These are phyloP conservation scores for Aselliscus stoliczkanus DNA, from an alignment of 2,797 vertebrate genomes.

Conservation along the genomic window DNA sequence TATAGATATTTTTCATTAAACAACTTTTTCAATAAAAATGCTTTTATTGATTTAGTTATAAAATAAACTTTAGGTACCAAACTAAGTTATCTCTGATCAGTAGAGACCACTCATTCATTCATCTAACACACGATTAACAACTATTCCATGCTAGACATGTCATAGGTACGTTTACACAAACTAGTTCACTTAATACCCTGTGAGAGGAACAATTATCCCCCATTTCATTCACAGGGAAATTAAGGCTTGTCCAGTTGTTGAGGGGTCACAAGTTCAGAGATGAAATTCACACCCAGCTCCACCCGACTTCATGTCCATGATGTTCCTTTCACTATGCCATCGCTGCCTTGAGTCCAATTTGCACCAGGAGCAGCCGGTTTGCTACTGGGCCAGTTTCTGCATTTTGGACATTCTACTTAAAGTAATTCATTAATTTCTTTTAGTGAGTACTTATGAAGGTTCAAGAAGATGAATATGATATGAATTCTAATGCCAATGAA, in stretches of 20 bases:
- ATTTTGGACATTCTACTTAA: not conserved
- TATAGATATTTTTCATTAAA: slow-evolving; percentile 10
- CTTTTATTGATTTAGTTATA: not conserved
- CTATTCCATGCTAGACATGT: not conserved
- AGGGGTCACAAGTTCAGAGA: not conserved
- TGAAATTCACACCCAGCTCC: not conserved
- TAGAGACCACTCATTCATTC: not conserved
- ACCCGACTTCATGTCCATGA: not conserved
- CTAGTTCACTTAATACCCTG: not conserved
- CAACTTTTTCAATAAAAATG: slow-evolving; percentile 3
- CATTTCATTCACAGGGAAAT: not conserved
- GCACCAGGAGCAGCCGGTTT: not conserved
- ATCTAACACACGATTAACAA: not conserved
- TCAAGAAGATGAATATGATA: not conserved
- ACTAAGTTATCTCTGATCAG: not conserved
- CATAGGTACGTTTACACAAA: not conserved
- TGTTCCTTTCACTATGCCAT: not conserved
- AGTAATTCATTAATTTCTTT: not conserved
- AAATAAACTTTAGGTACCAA: slow-evolving; percentile 11
- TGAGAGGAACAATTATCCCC: not conserved
- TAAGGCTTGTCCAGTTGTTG: not conserved
- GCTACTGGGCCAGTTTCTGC: not conserved
- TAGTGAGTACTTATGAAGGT: not conserved
- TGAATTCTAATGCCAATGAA: not conserved
- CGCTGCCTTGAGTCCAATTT: not conserved